These are phyloP conservation scores for Coenonympha arcania DNA, from an alignment of 2,888 invertebrate genomes.

Conservation along the genomic window DNA sequence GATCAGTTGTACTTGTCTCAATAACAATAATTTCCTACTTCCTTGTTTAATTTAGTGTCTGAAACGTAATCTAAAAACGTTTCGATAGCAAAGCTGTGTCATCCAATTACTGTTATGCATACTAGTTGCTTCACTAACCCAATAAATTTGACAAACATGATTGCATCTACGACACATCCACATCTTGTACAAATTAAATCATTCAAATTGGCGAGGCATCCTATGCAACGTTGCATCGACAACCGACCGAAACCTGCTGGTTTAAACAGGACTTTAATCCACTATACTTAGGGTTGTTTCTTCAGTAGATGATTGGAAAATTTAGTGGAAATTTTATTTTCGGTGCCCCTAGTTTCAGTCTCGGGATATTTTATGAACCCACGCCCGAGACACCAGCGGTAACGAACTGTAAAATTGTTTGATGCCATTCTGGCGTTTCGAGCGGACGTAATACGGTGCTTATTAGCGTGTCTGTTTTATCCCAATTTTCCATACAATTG, in stretches of 20 bases:
- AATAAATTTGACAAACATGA: background rate
- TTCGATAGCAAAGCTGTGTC: background rate
- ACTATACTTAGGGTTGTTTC: conserved; percentile 26
- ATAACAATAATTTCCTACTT: too few relatives aligned
- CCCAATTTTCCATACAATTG: conserved; percentile 34
- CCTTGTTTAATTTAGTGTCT: too few relatives aligned
- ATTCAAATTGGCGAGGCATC: conserved; percentile 48
- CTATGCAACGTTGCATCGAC: conserved; percentile 35
- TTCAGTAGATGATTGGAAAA: conserved; percentile 34
- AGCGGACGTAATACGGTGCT: conserved; percentile 13
- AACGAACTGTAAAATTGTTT: conserved; percentile 20
- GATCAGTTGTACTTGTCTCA: too few relatives aligned
- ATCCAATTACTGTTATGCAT: background rate
- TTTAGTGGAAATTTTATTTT: conserved; percentile 48
- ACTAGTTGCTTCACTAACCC: background rate
- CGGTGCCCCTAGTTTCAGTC: conserved; percentile 44
- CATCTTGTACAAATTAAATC: conserved; percentile 43
- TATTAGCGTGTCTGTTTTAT: conserved; percentile 13
- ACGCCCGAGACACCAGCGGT: conserved; percentile 25
- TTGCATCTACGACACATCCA: background rate
- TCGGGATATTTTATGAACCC: conserved; percentile 50
- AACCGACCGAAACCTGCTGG: conserved; percentile 11
- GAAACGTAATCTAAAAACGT: too few relatives aligned
- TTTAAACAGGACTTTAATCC: conserved; percentile 12
- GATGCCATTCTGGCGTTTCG: conserved; percentile 19